Conservation (phyloP, 2,888 invertebrate species). For the Andrena dorsata region DNA sequence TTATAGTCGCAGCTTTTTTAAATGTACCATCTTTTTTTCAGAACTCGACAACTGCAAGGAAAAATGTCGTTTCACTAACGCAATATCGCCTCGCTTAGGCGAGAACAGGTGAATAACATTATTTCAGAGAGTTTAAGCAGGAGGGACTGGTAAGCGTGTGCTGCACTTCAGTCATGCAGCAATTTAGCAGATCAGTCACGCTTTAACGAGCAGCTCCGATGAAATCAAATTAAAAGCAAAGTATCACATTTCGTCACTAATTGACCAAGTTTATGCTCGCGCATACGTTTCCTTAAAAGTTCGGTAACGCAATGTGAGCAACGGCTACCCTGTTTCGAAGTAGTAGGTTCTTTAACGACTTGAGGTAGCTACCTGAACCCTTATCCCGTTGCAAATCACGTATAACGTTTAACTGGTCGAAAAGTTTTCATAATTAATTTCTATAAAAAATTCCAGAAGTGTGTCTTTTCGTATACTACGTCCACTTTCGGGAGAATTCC, state of each 20-base stretch:
- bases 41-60: neutral
- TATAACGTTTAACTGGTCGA: neutral
- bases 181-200: slow-evolving; percentile 51
- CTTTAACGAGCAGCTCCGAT: slow-evolving; percentile 55
- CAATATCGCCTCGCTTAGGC: slow-evolving; percentile 15
- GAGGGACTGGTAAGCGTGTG: slow-evolving; percentile 1
- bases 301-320: slow-evolving; percentile 20
- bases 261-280: slow-evolving; percentile 56
- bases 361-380: neutral
- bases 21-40: neutral
- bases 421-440: slow-evolving; percentile 7
- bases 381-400: neutral
- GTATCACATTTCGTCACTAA: slow-evolving; percentile 50
- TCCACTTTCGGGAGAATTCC: neutral
- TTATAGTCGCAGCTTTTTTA: neutral
- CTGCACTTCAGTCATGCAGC: slow-evolving; percentile 23
- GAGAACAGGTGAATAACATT: slow-evolving; percentile 36
- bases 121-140: slow-evolving; percentile 7
- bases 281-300: slow-evolving; percentile 31
- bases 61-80: slow-evolving; percentile 1
- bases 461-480: neutral
- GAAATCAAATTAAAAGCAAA: slow-evolving; percentile 56
- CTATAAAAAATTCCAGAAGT: neutral
- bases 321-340: slow-evolving; percentile 12
- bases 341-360: neutral